Evolutionary conservation across 2,113 vertebrate genomes (phyloP).

Genomic region (Lethenteron camtschaticum): DNA sequence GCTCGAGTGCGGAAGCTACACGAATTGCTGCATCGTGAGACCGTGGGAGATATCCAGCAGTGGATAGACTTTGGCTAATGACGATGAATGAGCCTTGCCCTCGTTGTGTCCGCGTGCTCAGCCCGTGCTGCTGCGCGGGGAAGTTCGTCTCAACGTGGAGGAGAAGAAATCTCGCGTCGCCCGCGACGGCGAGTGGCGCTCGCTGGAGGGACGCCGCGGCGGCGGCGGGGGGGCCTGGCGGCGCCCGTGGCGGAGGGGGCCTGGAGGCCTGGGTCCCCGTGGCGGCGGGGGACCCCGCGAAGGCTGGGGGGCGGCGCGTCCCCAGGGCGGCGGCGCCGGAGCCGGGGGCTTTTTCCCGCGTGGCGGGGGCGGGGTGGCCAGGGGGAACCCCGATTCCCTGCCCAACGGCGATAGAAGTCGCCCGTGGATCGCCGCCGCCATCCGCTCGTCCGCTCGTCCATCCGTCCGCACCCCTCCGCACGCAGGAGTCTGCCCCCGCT

Average conservation of each 20-base stretch:
- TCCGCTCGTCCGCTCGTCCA: too few species aligned
- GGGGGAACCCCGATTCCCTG: slow-evolving; percentile 59
- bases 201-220: slow-evolving; percentile 33
- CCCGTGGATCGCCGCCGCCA: too few species aligned
- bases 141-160: slow-evolving; percentile 90
- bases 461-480: too few species aligned
- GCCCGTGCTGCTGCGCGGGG: slow-evolving; percentile 93
- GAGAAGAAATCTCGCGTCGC: slow-evolving; percentile 87
- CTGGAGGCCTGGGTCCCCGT: slow-evolving; percentile 71
- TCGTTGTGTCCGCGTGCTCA: slow-evolving; percentile 15
- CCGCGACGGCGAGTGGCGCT: slow-evolving; percentile 55
- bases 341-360: slow-evolving; percentile 24
- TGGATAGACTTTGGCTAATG: too few species aligned
- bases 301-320: slow-evolving; percentile 10
- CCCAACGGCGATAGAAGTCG: slow-evolving; percentile 49
- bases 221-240: slow-evolving; percentile 54
- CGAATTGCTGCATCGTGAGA: too few species aligned
- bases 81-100: background rate
- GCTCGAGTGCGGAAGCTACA: too few species aligned
- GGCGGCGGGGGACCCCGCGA: slow-evolving; percentile 51
- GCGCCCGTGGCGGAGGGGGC: slow-evolving; percentile 56
- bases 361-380: slow-evolving; percentile 45
- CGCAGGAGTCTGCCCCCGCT: too few species aligned
- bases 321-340: slow-evolving; percentile 54
- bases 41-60: too few species aligned